phyloP scores from a whole-genome alignment of 2,888 invertebrate genomes.

The Hipparchia sbordonii region DNA sequence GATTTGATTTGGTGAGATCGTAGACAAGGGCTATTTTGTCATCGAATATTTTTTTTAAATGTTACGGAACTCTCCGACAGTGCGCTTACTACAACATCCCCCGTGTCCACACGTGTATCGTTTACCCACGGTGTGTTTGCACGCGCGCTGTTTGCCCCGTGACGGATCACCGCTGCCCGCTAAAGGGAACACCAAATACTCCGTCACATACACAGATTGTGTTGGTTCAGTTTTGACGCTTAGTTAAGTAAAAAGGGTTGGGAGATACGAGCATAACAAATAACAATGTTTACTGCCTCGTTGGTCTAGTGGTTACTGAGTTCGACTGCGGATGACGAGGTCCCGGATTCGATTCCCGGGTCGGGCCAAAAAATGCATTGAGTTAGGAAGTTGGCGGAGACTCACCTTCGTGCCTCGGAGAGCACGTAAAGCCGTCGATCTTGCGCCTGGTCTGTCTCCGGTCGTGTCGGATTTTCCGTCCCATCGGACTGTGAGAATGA shows the following conservation, averaged over 20 bases:
- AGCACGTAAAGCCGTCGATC: no score
- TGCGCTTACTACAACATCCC: neutral
- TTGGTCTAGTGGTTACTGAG: no score
- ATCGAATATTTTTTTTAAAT: neutral
- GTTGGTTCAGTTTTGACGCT: constrained; percentile 18
- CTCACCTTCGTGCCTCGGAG: no score
- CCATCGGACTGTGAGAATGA: no score
- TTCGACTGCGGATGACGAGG: no score
- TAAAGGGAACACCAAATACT: constrained; percentile 24
- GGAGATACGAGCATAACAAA: neutral
- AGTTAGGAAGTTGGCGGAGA: no score
- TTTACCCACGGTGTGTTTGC: constrained; percentile 27
- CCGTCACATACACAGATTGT: constrained; percentile 22
- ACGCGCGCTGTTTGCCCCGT: constrained; percentile 21
- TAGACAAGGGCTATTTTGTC: no score
- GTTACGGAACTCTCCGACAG: neutral
- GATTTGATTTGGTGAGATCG: no score
- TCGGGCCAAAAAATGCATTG: no score
- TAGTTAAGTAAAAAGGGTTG: constrained; percentile 22
- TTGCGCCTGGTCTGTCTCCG: no score
- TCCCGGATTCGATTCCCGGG: no score
- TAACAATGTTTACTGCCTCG: neutral
- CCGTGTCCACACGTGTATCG: constrained; percentile 17
- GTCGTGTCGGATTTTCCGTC: no score
- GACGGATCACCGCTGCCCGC: constrained; percentile 30